Conservation (phyloP, 30 jellyfish, hydroid and myxozoan species). For the Hydractinia echinata region DNA sequence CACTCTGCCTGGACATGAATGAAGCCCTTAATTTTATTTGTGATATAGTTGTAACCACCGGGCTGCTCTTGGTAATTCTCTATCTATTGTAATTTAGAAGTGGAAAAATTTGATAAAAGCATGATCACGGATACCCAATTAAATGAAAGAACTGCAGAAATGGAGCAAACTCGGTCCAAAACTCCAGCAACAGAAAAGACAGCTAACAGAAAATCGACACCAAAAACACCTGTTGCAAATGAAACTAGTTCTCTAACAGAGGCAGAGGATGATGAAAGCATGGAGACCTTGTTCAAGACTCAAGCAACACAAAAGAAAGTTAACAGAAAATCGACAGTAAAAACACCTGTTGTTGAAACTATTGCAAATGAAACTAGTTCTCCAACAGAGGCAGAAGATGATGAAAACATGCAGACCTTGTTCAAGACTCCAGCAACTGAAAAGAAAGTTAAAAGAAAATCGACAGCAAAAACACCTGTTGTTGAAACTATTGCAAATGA, state of each 20-base stretch:
- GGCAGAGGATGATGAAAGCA: neutral
- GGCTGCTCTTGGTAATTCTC: too few relatives aligned
- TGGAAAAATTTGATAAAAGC: too few relatives aligned
- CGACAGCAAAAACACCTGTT: conserved; percentile 3
- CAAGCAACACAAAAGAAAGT: neutral
- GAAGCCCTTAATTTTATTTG: too few relatives aligned
- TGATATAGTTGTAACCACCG: too few relatives aligned
- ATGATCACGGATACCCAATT: too few relatives aligned
- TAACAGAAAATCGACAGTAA: neutral
- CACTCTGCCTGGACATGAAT: too few relatives aligned
- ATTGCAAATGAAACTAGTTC: neutral
- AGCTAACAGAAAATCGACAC: too few relatives aligned
- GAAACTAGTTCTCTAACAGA: neutral
- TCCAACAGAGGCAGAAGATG: neutral
- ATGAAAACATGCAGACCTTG: conserved; percentile 4
- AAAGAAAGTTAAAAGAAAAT: neutral
- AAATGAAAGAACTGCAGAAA: too few relatives aligned
- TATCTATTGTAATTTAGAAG: too few relatives aligned
- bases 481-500: neutral
- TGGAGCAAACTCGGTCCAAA: too few relatives aligned
- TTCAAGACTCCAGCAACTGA: conserved; percentile 12
- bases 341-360: neutral
- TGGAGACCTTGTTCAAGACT: conserved; percentile 2
- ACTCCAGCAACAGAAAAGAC: too few relatives aligned
- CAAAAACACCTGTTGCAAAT: too few relatives aligned